Evolutionary conservation across 2,113 vertebrate species (phyloP).

Genomic region (Cnemophilus loriae): DNA sequence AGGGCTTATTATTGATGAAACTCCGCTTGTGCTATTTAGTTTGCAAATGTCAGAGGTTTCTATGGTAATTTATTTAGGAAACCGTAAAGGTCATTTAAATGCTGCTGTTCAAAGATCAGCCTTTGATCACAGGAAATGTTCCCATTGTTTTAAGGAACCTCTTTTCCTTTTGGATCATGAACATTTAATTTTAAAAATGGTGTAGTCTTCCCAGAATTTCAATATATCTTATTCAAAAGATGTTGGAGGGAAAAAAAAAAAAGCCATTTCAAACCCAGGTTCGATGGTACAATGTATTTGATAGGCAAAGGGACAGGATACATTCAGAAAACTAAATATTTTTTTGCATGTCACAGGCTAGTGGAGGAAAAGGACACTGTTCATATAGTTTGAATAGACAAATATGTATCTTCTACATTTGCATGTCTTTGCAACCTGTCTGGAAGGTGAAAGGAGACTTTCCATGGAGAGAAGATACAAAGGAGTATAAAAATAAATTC

Average conservation of each 20-base stretch:
- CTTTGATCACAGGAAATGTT: constrained; percentile 30
- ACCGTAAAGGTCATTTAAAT: constrained; percentile 72
- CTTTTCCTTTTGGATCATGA: constrained; percentile 22
- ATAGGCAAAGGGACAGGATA: not conserved
- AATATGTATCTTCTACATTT: not conserved
- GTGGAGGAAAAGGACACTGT: not conserved
- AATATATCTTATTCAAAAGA: not conserved
- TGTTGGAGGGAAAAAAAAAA: accelerated
- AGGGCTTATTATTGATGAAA: constrained; percentile 73
- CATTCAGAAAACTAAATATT: not conserved
- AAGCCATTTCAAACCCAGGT: not conserved
- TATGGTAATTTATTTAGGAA: constrained; percentile 74
- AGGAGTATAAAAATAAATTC: not conserved
- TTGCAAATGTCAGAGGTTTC: constrained; percentile 79
- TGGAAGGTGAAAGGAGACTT: not conserved
- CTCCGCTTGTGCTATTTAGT: constrained; percentile 68
- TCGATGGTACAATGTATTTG: not conserved
- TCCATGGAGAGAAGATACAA: not conserved
- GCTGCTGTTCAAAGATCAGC: constrained; percentile 65
- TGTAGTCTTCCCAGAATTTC: constrained; percentile 3
- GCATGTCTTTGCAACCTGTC: not conserved
- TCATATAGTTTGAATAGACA: not conserved
- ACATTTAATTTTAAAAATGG: constrained; percentile 20
- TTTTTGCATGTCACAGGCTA: not conserved
- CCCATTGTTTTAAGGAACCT: not conserved